Conservation (phyloP, 37 sponge, comb jelly and placozoan species). For the Eunapius fragilis region DNA sequence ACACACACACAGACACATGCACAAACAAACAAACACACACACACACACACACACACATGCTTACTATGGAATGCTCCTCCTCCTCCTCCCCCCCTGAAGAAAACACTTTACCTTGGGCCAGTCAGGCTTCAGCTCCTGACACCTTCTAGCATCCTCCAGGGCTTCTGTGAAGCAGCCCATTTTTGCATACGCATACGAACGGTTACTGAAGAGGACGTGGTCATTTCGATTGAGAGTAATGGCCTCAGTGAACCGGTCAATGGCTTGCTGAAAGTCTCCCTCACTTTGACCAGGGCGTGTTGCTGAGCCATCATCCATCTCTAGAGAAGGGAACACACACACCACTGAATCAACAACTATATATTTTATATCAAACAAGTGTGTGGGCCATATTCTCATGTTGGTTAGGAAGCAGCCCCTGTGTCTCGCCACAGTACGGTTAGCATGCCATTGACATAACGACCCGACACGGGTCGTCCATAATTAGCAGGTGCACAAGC, state of each 20-base stretch:
- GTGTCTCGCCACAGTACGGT: not conserved
- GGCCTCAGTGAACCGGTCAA: constrained; percentile 88
- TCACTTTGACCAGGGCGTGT: constrained; percentile 4
- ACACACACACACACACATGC: constrained; percentile 11
- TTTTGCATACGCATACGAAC: constrained; percentile 89
- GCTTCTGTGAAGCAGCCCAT: constrained; percentile 77
- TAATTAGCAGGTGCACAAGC: not conserved
- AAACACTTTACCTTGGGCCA: constrained; percentile 76
- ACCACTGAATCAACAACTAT: too few species aligned
- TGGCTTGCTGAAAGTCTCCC: constrained; percentile 79
- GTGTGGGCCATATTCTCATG: too few species aligned
- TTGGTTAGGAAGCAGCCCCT: constrained; percentile 5
- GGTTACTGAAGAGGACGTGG: constrained; percentile 84
- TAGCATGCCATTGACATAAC: not conserved
- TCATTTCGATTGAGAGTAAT: constrained; percentile 85
- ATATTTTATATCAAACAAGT: too few species aligned
- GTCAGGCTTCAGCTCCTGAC: constrained; percentile 87
- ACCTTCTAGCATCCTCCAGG: constrained; percentile 89
- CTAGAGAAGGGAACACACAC: not conserved
- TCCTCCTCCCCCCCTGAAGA: not conserved
- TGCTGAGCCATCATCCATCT: not conserved
- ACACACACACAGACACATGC: constrained; percentile 23
- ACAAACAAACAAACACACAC: constrained; percentile 9
- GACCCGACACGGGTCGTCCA: not conserved
- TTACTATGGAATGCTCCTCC: not conserved